These are phyloP conservation scores for Chrysomela aeneicollis DNA, from an alignment of 2,888 invertebrate species.

Conservation along the genomic window DNA sequence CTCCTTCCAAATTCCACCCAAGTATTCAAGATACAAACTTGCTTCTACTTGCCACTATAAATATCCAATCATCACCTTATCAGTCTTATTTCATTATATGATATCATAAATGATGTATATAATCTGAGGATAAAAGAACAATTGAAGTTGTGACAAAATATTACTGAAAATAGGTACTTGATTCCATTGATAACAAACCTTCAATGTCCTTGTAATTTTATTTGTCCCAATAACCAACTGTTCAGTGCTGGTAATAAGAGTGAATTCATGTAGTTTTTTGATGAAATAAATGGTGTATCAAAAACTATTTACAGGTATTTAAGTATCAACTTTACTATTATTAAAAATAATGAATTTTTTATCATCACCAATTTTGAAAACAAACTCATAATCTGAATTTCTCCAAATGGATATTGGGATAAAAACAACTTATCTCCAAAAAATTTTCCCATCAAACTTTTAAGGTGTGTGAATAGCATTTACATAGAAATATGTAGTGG, in stretches of 20 bases:
- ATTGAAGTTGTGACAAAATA: neutral
- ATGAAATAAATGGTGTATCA: too few relatives aligned
- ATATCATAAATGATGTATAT: neutral
- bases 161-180: neutral
- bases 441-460: neutral
- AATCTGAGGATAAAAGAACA: neutral
- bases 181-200: neutral
- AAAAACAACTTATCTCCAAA: neutral
- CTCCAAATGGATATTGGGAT: neutral
- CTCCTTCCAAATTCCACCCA: neutral
- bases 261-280: too few relatives aligned
- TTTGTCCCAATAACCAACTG: neutral
- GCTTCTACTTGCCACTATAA: neutral
- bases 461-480: constrained; percentile 1
- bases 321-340: too few relatives aligned
- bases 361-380: neutral
- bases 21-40: neutral
- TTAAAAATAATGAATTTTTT: too few relatives aligned
- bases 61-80: neutral
- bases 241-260: too few relatives aligned
- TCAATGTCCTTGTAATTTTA: neutral
- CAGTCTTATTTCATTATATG: neutral
- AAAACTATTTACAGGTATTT: too few relatives aligned
- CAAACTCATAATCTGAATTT: neutral
- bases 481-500: neutral